Conservation (phyloP, 35 echinoderm and acorn worm genomes). For the Chiridota heheva region DNA sequence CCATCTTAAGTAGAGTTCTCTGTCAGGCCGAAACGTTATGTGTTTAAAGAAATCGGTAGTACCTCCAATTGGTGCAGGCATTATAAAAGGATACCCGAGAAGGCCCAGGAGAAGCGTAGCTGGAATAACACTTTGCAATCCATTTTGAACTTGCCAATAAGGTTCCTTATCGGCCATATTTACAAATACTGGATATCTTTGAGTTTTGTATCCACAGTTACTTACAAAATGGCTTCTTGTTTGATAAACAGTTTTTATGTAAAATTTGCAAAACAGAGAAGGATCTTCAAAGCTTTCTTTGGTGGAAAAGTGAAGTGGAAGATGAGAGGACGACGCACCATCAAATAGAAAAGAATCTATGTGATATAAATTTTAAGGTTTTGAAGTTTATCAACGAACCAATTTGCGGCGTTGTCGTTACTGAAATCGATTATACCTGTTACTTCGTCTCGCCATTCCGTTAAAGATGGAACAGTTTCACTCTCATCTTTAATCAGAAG, state of each 20-base stretch:
- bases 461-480: constrained; percentile 60
- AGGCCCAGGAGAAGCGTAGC: constrained; percentile 59
- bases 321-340: constrained; percentile 60
- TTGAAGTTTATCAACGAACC: constrained; percentile 55
- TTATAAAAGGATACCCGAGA: constrained; percentile 86
- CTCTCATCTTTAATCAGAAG: constrained; percentile 65
- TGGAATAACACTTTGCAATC: constrained; percentile 74
- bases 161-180: constrained; percentile 69
- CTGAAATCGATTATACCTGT: constrained; percentile 66
- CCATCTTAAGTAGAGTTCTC: constrained; percentile 83
- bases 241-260: constrained; percentile 38
- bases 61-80: constrained; percentile 69
- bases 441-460: constrained; percentile 74
- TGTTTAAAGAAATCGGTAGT: not conserved
- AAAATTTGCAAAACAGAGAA: constrained; percentile 58
- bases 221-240: constrained; percentile 48
- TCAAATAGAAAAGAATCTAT: constrained; percentile 88
- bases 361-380: constrained; percentile 17
- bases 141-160: constrained; percentile 70
- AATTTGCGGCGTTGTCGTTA: constrained; percentile 47
- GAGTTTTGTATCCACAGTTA: constrained; percentile 70
- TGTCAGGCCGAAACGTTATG: constrained; percentile 30
- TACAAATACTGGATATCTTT: constrained; percentile 73
- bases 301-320: constrained; percentile 63
- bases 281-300: constrained; percentile 53